Base-by-base conservation (phyloP, 2,113 vertebrate species). In the Hippocampus abdominalis region DNA sequence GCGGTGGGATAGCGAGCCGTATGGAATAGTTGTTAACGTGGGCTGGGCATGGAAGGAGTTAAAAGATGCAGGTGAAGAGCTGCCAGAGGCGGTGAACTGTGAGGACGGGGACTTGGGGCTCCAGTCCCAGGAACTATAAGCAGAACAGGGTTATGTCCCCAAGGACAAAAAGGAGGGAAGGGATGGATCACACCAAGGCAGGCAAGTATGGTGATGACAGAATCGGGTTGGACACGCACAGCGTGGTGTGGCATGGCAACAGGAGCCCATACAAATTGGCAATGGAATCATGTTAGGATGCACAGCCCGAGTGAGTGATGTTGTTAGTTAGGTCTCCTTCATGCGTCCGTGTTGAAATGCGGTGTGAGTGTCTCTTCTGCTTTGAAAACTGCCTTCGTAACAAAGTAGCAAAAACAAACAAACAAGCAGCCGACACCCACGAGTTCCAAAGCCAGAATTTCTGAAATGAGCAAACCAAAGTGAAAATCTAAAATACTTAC, bases 11-110 rank as follows among this genome's bases (percentile, higher is more conserved):
- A 90, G 88, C 82, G 91, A 84, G 79, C 79, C 87, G 65, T 88
- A 91, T 86, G 85, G 81, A 84, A 89, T 73, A 66, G 79, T 82
- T 76, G 88, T 90, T 82, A 93, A 79, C 86, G 89, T 84, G 89
- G 92, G 87, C 87, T 82, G 73, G 91, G 80, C 76, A 91, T 91
- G 90, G 90, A 83, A 86, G 84, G 91, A 93, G 92, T 84, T 88
- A 87, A 85, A 79, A 83, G 93, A 94, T 86, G 84, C 62, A 72
- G 90, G 88, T 88, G 92, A 90, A 73, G 88, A 87, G 79, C 86
- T 87, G 78, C 84, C 87, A 84, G 87, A 86, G 87, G 84, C 73
- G 84, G 81, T 86, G 87, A 87, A 87, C 71, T 88, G 78, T 85
- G 85, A 86, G 84, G 86, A 89, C 3, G 82, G 87, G 76, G 90